Percentiles rank a stretch among this genome's conserved stretches.
Evolutionary conservation across 2,888 invertebrate genomes (phyloP).

Genomic region (Trachelus troglodyta): DNA sequence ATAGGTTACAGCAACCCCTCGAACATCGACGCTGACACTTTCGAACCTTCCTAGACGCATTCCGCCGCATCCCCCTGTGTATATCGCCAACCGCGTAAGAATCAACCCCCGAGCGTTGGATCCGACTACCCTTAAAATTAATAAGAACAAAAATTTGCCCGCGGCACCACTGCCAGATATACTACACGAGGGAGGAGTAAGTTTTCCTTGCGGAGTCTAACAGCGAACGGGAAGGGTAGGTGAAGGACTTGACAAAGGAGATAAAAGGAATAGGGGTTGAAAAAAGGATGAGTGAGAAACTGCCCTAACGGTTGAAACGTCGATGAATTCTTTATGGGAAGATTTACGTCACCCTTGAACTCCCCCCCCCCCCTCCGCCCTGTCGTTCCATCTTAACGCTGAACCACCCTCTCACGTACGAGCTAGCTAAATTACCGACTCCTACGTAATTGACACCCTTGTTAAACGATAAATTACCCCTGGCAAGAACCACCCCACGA

Average conservation of each 20-base stretch:
- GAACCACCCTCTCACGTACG: not conserved
- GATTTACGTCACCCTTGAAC: not conserved
- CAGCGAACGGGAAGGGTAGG: not conserved
- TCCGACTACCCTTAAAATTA: not conserved
- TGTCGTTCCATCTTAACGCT: not conserved
- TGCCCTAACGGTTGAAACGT: not conserved
- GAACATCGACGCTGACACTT: not conserved
- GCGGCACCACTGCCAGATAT: not conserved
- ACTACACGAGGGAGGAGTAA: not conserved
- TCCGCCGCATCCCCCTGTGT: not conserved
- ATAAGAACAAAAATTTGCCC: not conserved
- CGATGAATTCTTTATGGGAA: not conserved
- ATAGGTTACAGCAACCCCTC: slow-evolving; percentile 2
- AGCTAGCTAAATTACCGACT: not conserved
- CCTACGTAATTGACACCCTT: not conserved
- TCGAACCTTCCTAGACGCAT: not conserved
- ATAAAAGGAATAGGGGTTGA: not conserved
- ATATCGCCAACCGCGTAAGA: not conserved
- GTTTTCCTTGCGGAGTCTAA: not conserved
- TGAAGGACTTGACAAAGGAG: not conserved
- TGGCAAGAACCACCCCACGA: not conserved
- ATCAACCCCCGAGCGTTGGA: not conserved
- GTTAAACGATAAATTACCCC: not conserved
- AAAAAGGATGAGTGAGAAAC: not conserved
- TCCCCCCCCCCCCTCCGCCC: too few relatives aligned